Evolutionary conservation across 1,140 invertebrate species (phyloP), one percentile per base, ranked within the genome.

Genomic region (Drosophila ogumai): DNA sequence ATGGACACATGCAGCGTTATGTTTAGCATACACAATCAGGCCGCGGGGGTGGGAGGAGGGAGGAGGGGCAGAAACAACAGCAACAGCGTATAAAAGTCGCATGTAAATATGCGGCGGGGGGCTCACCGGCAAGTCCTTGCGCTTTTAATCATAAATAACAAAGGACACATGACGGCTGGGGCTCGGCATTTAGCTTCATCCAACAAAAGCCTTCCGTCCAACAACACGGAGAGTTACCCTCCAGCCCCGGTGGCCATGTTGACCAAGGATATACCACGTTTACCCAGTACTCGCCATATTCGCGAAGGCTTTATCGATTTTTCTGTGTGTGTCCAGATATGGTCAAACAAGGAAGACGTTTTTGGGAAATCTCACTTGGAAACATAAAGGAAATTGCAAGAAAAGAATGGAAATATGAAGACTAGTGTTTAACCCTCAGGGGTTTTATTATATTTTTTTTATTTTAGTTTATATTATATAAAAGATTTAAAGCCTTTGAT

Each of bases 81-180:
- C 19, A 25, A 49, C 47, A 50, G 47, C 9, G 50, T 13, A 34
- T 25, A 47, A 7, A 47, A 36, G 28, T 41, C 19, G 57, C 67
- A 78, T 78, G 75, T 78, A 78, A 78, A 78, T 78, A 71, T 55
- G 50, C 25, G 49, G 12, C n/a, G 38, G 47, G 22, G 47, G 47
- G 17, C 3, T 36, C 55, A 55, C 65, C 68, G 82, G 71, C 82
- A 69, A 88, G 84, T 87, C 84, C 84, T 88, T 87, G 84, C 84
- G 84, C 84, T 87, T 87, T 87, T 87, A 87, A 88, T 87, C 84
- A 87, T 87, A 87, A 87, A 87, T 87, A 87, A 87, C 84, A 87
- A 87, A 88, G 84, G 84, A 79, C 84, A 87, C 84, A 88, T 87
- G 85, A 74, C 84, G 66, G 82, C 61, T 65, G 81, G 60, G 76